A percentile compares a stretch with the other conserved stretches of the same genome.
Conservation (phyloP, 2,113 vertebrate genomes). For the Phocoena sinus region DNA sequence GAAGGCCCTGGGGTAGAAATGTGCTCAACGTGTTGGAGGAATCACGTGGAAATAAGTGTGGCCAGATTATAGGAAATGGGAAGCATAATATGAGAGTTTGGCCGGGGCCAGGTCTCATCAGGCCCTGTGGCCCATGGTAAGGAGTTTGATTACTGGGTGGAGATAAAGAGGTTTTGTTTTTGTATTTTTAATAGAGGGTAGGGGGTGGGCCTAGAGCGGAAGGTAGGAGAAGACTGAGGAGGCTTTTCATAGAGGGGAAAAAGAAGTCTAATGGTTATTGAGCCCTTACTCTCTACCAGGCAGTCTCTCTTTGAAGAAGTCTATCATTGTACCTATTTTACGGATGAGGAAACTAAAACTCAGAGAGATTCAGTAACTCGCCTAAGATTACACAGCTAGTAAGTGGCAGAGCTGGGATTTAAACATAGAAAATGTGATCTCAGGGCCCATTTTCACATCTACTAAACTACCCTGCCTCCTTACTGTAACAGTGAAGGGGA, state of each 20-base stretch:
- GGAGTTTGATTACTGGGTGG: not conserved
- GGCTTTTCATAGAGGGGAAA: not conserved
- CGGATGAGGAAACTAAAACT: not conserved
- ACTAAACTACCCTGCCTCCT: not conserved
- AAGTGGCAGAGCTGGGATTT: not conserved
- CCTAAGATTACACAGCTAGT: not conserved
- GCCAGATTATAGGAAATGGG: not conserved
- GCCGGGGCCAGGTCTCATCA: not conserved
- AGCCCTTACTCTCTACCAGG: not conserved
- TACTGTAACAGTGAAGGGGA: not conserved
- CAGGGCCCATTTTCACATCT: not conserved
- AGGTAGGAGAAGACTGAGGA: not conserved
- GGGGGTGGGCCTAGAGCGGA: not conserved
- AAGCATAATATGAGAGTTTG: not conserved
- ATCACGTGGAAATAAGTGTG: rapidly evolving
- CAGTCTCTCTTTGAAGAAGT: not conserved
- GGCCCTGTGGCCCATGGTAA: not conserved
- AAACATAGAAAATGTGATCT: not conserved
- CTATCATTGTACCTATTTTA: not conserved
- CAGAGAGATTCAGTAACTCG: not conserved
- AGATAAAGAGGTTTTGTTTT: not conserved
- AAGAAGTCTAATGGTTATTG: not conserved
- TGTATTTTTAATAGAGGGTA: not conserved
- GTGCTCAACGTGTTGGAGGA: not conserved
- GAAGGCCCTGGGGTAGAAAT: not conserved